Base-by-base conservation (phyloP, 2,113 vertebrate genomes). In the Sylvietta virens region DNA sequence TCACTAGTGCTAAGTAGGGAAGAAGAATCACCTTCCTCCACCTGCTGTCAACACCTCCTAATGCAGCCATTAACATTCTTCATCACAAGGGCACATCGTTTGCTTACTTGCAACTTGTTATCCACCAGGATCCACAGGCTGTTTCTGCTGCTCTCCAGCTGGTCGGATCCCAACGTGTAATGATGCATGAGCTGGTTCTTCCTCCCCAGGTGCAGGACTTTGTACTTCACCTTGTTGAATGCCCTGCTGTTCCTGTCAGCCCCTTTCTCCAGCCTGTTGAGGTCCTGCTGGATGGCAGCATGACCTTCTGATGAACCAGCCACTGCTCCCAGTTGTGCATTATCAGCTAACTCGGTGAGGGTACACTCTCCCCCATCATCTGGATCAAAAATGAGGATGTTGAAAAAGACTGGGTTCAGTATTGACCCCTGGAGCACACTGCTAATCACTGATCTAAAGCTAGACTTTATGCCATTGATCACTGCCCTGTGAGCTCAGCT, bases 131-230 rank as follows among this genome's bases (percentile, higher is more conserved):
- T 35, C 17, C 15, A 3, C 12, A 50, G 45, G 14, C 15, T 33
- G 21, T 56, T 77, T 54, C 57, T 69, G 30, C n/a, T 79, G 0
- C 17, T 51, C 19, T 57, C n/a, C 39, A 64, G 44, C 20, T 35
- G 9, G 6, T 51, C 0, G 0, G 54, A 33, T 37, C 16, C 4
- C 30, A 67, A 0, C 14, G 33, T 5, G 0, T 33, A 47, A 40
- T 37, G 15, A 6, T 62, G 16, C 27, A 13, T 42, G 20, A 69
- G 33, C 44, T 79, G 27, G 13, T 53, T 83, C 44, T 74, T 74
- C 73, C 20, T 80, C 27, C 16, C 31, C 39, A 31, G 17, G 27
- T 69, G 48, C n/a, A 74, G 72, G 66, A 62, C 78, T 62, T 62
- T 26, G 22, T 18, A 23, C 11, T 51, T 67, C 9, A 28, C 11